A percentile compares a stretch with the other conserved stretches of the same genome.
These are phyloP conservation scores for Paraescarpia echinospica DNA, from an alignment of 1,140 invertebrate genomes.

Conservation along the genomic window DNA sequence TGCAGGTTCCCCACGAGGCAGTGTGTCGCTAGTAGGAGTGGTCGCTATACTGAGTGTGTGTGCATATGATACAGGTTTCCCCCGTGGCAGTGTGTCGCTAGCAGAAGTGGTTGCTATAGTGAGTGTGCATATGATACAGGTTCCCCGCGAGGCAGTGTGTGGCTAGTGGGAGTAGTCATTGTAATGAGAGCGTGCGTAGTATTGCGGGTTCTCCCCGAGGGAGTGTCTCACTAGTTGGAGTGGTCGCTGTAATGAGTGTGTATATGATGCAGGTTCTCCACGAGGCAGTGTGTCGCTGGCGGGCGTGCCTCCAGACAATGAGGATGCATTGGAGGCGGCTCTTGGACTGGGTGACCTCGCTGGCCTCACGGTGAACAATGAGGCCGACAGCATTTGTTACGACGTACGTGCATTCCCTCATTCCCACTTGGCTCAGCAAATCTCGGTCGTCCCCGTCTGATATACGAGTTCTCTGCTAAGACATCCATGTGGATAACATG, in stretches of 20 bases:
- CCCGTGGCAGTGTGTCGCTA: slow-evolving; percentile 29
- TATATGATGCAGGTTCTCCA: slow-evolving; percentile 11
- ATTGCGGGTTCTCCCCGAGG: too few relatives aligned
- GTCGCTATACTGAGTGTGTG: too few relatives aligned
- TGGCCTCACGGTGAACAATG: slow-evolving; percentile 94
- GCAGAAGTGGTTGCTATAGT: slow-evolving; percentile 27
- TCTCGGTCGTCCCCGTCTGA: too few relatives aligned
- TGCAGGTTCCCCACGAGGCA: too few relatives aligned
- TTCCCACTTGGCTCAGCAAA: background rate
- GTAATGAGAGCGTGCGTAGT: slow-evolving; percentile 23
- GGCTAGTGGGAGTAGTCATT: slow-evolving; percentile 29
- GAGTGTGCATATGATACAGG: slow-evolving; percentile 15
- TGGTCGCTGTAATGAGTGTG: slow-evolving; percentile 24
- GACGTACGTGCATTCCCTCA: slow-evolving; percentile 69
- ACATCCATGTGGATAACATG: too few relatives aligned
- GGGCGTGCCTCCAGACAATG: slow-evolving; percentile 50
- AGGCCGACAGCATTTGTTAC: slow-evolving; percentile 80
- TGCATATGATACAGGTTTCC: too few relatives aligned
- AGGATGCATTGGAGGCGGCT: slow-evolving; percentile 76
- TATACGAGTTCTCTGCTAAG: background rate
- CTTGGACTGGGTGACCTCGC: slow-evolving; percentile 92
- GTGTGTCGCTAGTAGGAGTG: too few relatives aligned
- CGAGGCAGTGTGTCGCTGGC: slow-evolving; percentile 31
- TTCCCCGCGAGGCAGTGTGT: slow-evolving; percentile 22
- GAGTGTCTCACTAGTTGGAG: slow-evolving; percentile 32